phyloP scores from a whole-genome alignment of 2,888 invertebrate species.

The Villa cingulata region DNA sequence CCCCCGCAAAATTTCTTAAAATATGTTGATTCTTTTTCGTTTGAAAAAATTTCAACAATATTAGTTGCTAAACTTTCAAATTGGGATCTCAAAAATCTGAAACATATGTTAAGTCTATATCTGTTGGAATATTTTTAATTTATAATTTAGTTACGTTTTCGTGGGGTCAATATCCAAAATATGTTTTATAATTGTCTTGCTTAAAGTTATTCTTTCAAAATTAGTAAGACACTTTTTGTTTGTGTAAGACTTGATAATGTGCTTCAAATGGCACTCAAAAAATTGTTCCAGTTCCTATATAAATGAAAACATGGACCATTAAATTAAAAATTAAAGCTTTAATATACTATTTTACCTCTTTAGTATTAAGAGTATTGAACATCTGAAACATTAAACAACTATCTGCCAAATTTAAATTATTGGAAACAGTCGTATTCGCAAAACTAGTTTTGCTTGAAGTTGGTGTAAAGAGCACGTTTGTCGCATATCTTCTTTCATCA shows the following conservation, averaged over 20 bases:
- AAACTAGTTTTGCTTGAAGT: no score
- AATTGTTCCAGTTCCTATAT: not conserved
- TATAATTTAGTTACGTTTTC: not conserved
- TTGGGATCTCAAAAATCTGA: not conserved
- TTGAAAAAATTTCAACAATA: not conserved
- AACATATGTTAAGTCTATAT: not conserved
- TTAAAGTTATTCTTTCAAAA: not conserved
- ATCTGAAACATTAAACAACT: no score
- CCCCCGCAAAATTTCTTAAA: not conserved
- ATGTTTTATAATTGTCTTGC: not conserved
- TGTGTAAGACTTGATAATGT: not conserved
- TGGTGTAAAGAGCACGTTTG: no score
- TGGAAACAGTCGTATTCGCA: no score
- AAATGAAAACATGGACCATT: not conserved
- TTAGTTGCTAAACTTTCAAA: not conserved
- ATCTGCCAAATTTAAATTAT: no score
- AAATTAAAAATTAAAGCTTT: no score
- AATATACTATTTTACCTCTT: no score
- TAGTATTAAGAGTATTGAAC: no score
- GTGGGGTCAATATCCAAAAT: not conserved
- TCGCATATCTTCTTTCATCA: no score
- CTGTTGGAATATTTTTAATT: not conserved
- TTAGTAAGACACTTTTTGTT: not conserved
- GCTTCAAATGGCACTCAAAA: not conserved
- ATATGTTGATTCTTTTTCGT: not conserved